A percentile compares a stretch with the other conserved stretches of the same genome.
Evolutionary conservation across 1,140 invertebrate species (phyloP).

Genomic region (Eufriesea mexicana): DNA sequence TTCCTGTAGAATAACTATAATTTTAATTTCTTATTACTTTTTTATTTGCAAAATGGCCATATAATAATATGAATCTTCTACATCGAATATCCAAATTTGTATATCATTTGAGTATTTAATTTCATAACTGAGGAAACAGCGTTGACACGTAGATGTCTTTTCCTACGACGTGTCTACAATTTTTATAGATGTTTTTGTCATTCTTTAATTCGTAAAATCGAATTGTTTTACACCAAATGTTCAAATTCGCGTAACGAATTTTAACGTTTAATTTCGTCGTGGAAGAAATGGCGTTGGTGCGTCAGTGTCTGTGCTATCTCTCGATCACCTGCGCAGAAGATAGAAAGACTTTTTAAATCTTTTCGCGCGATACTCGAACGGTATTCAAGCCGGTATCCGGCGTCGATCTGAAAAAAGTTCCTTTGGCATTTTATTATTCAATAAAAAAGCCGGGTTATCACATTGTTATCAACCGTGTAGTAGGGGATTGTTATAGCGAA

Average conservation of each 20-base stretch:
- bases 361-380: neutral
- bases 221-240: no score
- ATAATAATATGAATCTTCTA: neutral
- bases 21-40: neutral
- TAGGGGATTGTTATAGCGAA: conserved; percentile 29
- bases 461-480: conserved; percentile 22
- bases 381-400: conserved; percentile 14
- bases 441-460: conserved; percentile 23
- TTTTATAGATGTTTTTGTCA: no score
- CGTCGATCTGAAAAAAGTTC: conserved; percentile 1
- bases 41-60: neutral
- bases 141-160: no score
- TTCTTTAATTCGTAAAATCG: no score
- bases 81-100: neutral
- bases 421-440: conserved; percentile 27
- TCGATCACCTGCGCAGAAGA: neutral
- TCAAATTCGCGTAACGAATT: no score
- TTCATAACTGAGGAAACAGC: neutral
- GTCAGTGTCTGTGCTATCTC: neutral
- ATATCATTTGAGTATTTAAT: neutral
- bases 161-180: no score
- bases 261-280: neutral
- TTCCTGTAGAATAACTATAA: neutral
- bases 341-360: neutral
- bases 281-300: neutral